Evolutionary conservation across 53 echinoderm and acorn worm species (phyloP).

Genomic region (Henricia sp.): DNA sequence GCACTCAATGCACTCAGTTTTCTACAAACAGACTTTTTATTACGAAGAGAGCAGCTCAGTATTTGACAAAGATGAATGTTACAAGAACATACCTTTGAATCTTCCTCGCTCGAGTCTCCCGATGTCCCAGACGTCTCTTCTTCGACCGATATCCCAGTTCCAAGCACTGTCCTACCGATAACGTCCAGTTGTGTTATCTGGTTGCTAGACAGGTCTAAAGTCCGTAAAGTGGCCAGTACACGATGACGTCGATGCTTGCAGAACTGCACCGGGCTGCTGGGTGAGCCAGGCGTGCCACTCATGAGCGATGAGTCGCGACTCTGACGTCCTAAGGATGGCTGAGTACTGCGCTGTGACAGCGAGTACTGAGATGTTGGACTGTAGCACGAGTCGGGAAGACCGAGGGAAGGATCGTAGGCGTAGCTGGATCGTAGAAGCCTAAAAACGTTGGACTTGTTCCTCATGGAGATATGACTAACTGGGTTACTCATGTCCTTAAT

Average conservation of each 20-base stretch:
- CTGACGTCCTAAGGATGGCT: neutral
- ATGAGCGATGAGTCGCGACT: conserved; percentile 55
- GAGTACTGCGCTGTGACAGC: conserved; percentile 20
- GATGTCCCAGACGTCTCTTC: conserved; percentile 41
- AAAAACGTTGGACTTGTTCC: conserved; percentile 48
- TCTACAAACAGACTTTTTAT: too few species aligned
- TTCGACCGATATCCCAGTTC: conserved; percentile 49
- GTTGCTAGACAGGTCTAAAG: conserved; percentile 85
- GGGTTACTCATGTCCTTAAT: conserved; percentile 73
- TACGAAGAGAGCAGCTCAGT: too few species aligned
- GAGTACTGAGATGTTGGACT: conserved; percentile 48
- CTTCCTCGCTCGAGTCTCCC: conserved; percentile 54
- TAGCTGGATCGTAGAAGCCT: conserved; percentile 53
- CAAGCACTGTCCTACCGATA: conserved; percentile 64
- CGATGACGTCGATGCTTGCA: conserved; percentile 89
- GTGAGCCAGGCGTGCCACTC: neutral
- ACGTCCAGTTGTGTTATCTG: conserved; percentile 72
- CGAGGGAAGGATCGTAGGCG: conserved; percentile 5
- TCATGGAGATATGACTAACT: conserved; percentile 21
- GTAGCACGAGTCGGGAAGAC: conserved; percentile 41
- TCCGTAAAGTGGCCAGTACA: conserved; percentile 84
- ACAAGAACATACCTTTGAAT: conserved; percentile 26
- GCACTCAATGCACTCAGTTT: too few species aligned
- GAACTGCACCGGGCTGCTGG: conserved; percentile 52
- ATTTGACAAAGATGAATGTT: too few species aligned